Evolutionary conservation across 2,888 invertebrate genomes (phyloP), one percentile per base, ranked within the genome.

Genomic region (Caenorhabditis japonica): DNA sequence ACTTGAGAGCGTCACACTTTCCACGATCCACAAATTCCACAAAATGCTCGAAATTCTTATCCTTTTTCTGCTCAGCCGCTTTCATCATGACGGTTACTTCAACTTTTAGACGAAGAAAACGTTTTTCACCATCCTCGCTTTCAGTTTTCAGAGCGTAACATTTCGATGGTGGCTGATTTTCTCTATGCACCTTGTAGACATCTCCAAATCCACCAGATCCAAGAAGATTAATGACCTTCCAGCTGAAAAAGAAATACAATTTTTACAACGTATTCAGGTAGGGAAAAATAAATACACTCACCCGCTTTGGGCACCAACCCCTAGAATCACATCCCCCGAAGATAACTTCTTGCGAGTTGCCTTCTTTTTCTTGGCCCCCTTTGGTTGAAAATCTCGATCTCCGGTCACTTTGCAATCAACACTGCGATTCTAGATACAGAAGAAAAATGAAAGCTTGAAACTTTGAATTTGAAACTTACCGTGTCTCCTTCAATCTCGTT

Each of bases 121-220:
- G 47, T 43, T 76, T 80, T 38, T 76, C 74, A 5, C 77, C 66
- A 0, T 66, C 64, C 17, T 71, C 74, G 17, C 64, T 61, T 49
- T 80, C 80, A 7, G 77, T 77, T 43, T 80, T 80, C 59, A 77
- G 39, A 1, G 80, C 80, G 44, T 74, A 77, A n/a, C 46, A 49
- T 53, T 75, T 62, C 10, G 46, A 27, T 3, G 47, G 13, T 7
- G 62, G 23, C 4, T 49, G 53, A 27, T 52, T 49, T 19, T 64
- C 75, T n/a, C 52, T 30, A 30, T 66, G 41, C 17, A 77, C 79
- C n/a, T 70, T 68, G 52, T 79, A 79, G 17, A 79, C 79, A 47
- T 79, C 79, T 10, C 79, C 79, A 33, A 79, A 79, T 0, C 79
- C 79, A 4, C 79, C 79, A 10, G 75, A 73, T 7, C 79, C 79